Evolutionary conservation across 2,888 invertebrate species (phyloP).

Genomic region (Oxycera nigricornis): DNA sequence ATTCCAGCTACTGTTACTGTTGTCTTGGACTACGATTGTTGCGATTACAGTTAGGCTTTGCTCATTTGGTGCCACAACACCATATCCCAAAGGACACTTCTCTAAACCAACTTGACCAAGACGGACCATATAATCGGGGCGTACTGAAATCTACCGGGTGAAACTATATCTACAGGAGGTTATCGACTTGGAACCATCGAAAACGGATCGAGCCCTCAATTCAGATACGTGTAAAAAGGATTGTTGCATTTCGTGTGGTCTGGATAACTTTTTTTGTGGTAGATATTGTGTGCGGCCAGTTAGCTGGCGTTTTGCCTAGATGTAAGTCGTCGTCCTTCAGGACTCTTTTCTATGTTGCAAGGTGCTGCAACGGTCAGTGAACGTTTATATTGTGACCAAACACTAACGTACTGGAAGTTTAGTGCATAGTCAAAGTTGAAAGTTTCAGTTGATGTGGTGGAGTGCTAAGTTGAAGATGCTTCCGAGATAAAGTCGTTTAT

Average conservation of each 20-base stretch:
- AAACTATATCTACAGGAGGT: neutral
- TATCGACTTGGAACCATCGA: neutral
- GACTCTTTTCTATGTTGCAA: constrained; percentile 32
- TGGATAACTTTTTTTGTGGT: neutral
- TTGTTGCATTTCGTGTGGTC: constrained; percentile 26
- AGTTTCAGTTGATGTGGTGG: neutral
- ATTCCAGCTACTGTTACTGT: constrained; percentile 26
- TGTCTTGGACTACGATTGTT: constrained; percentile 29
- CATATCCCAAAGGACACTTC: constrained; percentile 32
- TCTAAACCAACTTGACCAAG: constrained; percentile 1
- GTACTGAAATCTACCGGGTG: neutral
- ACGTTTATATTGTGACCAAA: constrained; percentile 46
- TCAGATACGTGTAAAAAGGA: neutral
- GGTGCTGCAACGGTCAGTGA: constrained; percentile 49
- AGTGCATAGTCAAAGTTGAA: neutral
- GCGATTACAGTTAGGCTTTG: constrained; percentile 12
- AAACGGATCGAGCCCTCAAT: constrained; percentile 20
- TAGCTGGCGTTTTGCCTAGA: neutral
- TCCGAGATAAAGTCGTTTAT: too few relatives aligned
- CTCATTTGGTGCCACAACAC: constrained; percentile 3
- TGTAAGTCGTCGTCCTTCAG: neutral
- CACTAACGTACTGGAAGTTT: neutral
- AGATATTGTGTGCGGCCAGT: neutral
- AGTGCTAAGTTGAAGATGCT: too few relatives aligned
- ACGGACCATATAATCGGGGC: constrained; percentile 1